These are phyloP conservation scores for Dilophus febrilis DNA, from an alignment of 2,888 invertebrate genomes.

Conservation along the genomic window DNA sequence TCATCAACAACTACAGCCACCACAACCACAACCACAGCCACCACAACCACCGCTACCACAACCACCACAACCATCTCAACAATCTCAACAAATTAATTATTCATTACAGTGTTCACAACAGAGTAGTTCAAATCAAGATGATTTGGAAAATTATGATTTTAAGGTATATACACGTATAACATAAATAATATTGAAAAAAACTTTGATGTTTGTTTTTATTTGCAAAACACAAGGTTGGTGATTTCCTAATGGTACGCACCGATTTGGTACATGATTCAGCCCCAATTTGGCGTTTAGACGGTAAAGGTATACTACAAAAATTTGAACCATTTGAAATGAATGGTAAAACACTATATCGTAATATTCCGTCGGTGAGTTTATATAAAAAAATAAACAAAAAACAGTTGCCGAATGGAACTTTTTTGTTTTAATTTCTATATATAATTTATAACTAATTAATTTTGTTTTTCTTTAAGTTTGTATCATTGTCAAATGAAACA, in stretches of 20 bases:
- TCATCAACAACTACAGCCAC: conserved; percentile 1
- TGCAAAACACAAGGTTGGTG: conserved; percentile 32
- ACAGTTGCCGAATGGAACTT: conserved; percentile 1
- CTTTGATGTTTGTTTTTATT: too few relatives aligned
- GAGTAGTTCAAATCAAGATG: too few relatives aligned
- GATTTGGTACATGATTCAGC: conserved; percentile 71
- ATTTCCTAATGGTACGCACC: conserved; percentile 71
- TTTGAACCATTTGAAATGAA: conserved; percentile 69
- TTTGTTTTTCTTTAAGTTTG: conserved; percentile 41
- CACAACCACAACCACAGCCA: not conserved
- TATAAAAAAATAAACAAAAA: not conserved
- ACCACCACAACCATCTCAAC: conserved; percentile 10
- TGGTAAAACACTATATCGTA: conserved; percentile 65
- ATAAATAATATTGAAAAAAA: conserved; percentile 23
- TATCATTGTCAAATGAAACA: conserved; percentile 69
- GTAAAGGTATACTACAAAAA: conserved; percentile 64
- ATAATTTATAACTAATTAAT: conserved; percentile 1
- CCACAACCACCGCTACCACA: not conserved
- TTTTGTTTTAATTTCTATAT: conserved; percentile 1
- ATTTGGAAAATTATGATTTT: too few relatives aligned
- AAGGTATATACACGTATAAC: too few relatives aligned
- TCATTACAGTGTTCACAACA: not conserved
- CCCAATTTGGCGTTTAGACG: conserved; percentile 81
- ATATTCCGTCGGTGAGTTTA: conserved; percentile 64
- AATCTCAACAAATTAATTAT: conserved; percentile 11